These are phyloP conservation scores for Microtus pennsylvanicus DNA, from an alignment of 2,113 vertebrate genomes.

Conservation along the genomic window DNA sequence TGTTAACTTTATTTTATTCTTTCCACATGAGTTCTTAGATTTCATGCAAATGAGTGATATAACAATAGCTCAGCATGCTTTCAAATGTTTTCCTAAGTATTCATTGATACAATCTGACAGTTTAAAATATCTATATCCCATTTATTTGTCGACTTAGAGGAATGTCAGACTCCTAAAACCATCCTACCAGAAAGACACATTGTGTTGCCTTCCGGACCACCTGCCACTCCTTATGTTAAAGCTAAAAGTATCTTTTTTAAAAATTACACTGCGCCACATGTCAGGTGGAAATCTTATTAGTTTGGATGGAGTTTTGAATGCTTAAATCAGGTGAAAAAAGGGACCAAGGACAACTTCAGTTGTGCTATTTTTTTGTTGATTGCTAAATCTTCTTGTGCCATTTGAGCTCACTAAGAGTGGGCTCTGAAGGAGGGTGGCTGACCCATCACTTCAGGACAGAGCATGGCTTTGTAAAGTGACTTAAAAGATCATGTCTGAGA, in stretches of 20 bases:
- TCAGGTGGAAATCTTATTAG: constrained; percentile 3
- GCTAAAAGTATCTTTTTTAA: constrained; percentile 16
- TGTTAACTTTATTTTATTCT: constrained; percentile 3
- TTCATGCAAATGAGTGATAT: neutral
- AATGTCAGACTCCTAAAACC: neutral
- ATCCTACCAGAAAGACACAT: neutral
- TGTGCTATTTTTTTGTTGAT: neutral
- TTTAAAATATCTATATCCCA: constrained; percentile 38
- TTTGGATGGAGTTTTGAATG: neutral
- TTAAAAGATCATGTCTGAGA: neutral
- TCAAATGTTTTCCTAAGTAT: neutral
- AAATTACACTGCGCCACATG: constrained; percentile 15
- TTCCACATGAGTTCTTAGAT: constrained; percentile 11
- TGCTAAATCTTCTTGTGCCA: neutral
- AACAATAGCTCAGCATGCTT: neutral
- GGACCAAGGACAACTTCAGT: neutral
- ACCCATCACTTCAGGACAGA: neutral
- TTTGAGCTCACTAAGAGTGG: too few relatives aligned
- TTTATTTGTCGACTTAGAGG: neutral
- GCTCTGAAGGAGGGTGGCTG: too few relatives aligned
- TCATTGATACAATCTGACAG: neutral
- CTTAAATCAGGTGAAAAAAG: neutral
- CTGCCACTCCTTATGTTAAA: constrained; percentile 30
- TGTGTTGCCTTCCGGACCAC: neutral
- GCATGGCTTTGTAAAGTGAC: neutral